Evolutionary conservation across 2,113 vertebrate genomes (phyloP).

Genomic region (Shinisaurus crocodilurus): DNA sequence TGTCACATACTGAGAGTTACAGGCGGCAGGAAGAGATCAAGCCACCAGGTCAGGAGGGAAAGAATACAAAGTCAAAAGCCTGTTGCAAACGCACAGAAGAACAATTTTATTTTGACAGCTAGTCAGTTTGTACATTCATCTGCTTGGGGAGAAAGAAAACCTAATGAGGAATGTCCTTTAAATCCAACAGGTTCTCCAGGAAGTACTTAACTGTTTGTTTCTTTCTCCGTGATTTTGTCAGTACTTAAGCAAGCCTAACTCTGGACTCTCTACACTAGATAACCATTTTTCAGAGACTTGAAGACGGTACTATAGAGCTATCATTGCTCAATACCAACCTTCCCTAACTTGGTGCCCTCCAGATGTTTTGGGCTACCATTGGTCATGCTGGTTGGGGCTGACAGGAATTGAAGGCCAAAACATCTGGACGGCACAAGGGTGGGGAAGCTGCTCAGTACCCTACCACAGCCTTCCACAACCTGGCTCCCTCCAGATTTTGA

Average conservation of each 20-base stretch:
- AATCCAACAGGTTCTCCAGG: background rate
- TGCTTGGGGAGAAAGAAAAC: background rate
- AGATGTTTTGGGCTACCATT: background rate
- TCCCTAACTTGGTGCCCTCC: no score
- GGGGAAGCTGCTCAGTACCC: no score
- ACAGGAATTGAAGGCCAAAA: no score
- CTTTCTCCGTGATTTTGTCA: background rate
- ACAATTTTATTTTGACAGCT: background rate
- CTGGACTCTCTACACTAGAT: background rate
- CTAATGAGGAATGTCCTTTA: background rate
- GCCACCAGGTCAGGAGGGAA: background rate
- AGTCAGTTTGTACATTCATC: background rate
- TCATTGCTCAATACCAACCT: background rate
- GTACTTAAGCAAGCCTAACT: background rate
- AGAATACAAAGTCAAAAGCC: background rate
- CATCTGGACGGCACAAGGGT: no score
- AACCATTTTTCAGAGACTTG: background rate
- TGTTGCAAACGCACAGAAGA: background rate
- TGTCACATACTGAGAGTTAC: background rate
- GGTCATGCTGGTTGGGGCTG: no score
- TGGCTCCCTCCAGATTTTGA: no score
- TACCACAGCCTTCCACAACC: no score
- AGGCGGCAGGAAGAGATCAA: constrained; percentile 3
- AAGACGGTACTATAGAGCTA: background rate
- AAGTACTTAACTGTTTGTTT: background rate